A percentile compares a stretch with the other conserved stretches of the same genome.
phyloP scores from a whole-genome alignment of 2,113 vertebrate genomes.

The Isichthys henryi region DNA sequence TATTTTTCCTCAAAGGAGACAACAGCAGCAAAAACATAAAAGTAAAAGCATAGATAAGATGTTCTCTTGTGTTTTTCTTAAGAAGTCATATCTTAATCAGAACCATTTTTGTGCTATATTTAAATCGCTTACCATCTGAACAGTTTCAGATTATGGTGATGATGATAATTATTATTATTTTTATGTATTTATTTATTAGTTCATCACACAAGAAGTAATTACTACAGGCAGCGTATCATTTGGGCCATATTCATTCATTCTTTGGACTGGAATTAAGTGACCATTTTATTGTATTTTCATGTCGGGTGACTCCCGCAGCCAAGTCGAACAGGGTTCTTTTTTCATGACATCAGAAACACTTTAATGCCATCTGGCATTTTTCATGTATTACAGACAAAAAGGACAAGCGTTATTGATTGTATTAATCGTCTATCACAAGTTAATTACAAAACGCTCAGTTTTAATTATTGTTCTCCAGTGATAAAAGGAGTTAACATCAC shows the following conservation, averaged over 20 bases:
- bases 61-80: background rate
- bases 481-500: slow-evolving; percentile 24
- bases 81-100: background rate
- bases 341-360: slow-evolving; percentile 22
- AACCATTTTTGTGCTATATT: background rate
- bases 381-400: slow-evolving; percentile 22
- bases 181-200: background rate
- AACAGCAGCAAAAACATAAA: background rate
- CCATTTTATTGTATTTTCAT: background rate
- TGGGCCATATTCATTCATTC: background rate
- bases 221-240: background rate
- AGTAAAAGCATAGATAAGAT: background rate
- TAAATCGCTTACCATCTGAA: background rate
- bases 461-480: slow-evolving; percentile 65
- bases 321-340: background rate
- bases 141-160: background rate
- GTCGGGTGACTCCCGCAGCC: background rate
- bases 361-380: slow-evolving; percentile 37
- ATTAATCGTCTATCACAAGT: slow-evolving; percentile 58
- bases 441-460: slow-evolving; percentile 62
- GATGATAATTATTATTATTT: background rate
- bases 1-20: background rate
- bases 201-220: background rate
- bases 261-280: background rate
- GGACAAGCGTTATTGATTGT: slow-evolving; percentile 45